phyloP scores from a whole-genome alignment of 2,113 vertebrate species.

The Trematocara nigrifrons region DNA sequence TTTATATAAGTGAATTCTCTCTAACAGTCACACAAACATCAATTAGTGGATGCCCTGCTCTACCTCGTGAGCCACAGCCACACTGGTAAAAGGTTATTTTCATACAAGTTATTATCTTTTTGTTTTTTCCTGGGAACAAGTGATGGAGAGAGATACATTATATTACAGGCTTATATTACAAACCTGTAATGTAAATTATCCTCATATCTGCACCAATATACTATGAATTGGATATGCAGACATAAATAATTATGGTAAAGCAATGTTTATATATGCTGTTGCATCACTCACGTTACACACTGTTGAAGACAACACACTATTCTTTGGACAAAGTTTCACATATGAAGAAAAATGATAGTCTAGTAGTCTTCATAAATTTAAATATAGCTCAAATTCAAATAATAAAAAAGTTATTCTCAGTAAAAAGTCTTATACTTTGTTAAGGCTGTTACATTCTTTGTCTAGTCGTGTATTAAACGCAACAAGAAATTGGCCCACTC shows the following conservation, averaged over 20 bases:
- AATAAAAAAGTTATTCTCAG: neutral
- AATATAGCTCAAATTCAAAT: neutral
- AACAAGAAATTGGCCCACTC: too few species aligned
- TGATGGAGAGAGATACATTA: neutral
- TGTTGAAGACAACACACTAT: neutral
- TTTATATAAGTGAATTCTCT: neutral
- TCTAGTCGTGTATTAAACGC: too few species aligned
- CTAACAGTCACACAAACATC: neutral
- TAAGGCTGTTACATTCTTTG: neutral
- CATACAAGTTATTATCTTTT: neutral
- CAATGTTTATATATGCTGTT: neutral
- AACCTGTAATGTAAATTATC: neutral
- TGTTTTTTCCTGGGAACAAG: neutral
- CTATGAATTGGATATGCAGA: neutral
- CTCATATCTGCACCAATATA: neutral
- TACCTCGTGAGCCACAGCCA: neutral
- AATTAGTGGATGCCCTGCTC: neutral
- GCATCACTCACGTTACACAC: neutral
- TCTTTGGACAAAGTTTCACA: neutral
- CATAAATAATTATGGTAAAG: neutral
- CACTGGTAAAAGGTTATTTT: neutral
- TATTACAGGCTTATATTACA: neutral
- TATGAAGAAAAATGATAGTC: neutral
- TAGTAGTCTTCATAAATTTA: neutral
- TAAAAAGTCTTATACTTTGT: neutral